Evolutionary conservation across 2,113 vertebrate species (phyloP), one percentile per base, ranked within the genome.

Genomic region (Elaphurus davidianus): DNA sequence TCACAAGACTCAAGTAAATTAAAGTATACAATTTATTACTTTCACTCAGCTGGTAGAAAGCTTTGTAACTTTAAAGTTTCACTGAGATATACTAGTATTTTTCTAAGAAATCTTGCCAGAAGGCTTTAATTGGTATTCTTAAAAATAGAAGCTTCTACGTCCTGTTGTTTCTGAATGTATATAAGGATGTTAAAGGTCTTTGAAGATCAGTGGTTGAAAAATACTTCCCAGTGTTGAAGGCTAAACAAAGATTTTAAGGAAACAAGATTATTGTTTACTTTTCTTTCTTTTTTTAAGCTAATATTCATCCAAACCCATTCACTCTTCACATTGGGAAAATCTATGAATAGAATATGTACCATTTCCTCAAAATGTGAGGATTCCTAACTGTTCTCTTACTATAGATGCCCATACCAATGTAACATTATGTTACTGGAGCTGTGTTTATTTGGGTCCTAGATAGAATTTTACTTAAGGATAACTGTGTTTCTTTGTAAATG

Each of bases 401-500:
- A 33, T 71, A 87, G 43, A 76, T 71, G 79, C 43, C 84, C 55
- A 76, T 1, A 27, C 13, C 36, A 88, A 86, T 78, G 88, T 78
- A 97, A 71, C 33, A 87, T 94, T 86, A 86, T 79, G 11, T 83
- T 97, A 45, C 14, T 59, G 33, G 60, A 97, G 36, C 28, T 78
- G 91, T 40, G 64, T 89, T 94, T 92, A 82, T 88, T 91, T 86
- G 57, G 43, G 5, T 88, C 8, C 30, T 52, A 95, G 27, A 67
- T 50, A 94, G 60, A 97, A 95, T 85, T 94, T 97, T 95, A 43
- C 62, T 90, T 92, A 62, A 87, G n/a, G 76, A 92, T 85, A 82
- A 95, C 78, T 97, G 76, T 88, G 13, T 83, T 60, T 96, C 47
- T 97, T 93, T 91, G 71, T 89, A 97, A 97, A 97, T 97, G 50